A percentile compares a stretch with the other conserved stretches of the same genome.
phyloP scores from a whole-genome alignment of 2,888 invertebrate species.

The Sinhomidia bicolor region DNA sequence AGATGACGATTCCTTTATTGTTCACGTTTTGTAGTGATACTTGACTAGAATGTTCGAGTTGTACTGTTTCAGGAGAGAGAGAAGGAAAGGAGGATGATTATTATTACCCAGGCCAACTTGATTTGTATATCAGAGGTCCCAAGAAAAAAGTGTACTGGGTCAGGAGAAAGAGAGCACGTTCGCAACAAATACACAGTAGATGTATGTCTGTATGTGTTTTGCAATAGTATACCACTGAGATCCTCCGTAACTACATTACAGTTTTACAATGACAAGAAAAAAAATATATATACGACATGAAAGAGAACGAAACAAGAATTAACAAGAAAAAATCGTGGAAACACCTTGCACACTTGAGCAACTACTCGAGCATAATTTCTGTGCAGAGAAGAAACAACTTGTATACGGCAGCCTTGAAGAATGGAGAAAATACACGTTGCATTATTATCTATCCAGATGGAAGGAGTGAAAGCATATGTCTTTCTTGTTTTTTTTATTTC shows the following conservation, averaged over 20 bases:
- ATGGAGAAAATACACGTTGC: too few species aligned
- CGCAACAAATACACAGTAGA: not conserved
- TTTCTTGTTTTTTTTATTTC: not conserved
- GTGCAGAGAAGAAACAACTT: too few species aligned
- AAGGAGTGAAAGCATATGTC: too few species aligned
- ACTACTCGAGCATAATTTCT: slow-evolving; percentile 6
- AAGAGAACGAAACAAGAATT: not conserved
- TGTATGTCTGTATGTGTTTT: not conserved
- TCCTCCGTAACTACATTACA: not conserved
- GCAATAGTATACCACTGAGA: not conserved
- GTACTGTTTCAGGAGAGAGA: not conserved
- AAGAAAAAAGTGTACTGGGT: slow-evolving; percentile 1
- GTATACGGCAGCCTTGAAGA: too few species aligned
- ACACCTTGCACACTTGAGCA: not conserved
- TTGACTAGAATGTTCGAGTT: slow-evolving; percentile 47
- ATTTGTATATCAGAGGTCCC: slow-evolving; percentile 7
- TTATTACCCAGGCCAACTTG: slow-evolving; percentile 47
- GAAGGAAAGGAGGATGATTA: slow-evolving; percentile 45
- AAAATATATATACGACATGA: not conserved
- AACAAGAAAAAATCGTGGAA: not conserved
- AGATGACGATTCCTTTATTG: slow-evolving; percentile 17
- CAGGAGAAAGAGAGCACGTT: not conserved
- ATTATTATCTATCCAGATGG: not conserved
- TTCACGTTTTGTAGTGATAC: slow-evolving; percentile 39
- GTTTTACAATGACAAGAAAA: slow-evolving; percentile 16